Conservation (phyloP, 2,113 vertebrate species). For the Notiomystis cincta region DNA sequence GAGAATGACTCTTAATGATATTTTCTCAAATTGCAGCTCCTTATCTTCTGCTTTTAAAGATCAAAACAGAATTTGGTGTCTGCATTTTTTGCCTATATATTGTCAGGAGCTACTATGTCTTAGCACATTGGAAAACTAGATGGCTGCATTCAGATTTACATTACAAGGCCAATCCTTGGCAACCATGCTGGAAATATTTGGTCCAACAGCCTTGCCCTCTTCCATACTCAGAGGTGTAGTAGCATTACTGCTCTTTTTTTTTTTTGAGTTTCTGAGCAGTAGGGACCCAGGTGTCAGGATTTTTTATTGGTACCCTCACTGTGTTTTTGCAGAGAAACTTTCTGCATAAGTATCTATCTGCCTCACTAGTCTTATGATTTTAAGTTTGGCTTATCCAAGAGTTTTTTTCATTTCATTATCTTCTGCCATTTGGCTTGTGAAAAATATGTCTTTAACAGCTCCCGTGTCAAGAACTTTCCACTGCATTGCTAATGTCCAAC, state of each 20-base stretch:
- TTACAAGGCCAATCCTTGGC: not conserved
- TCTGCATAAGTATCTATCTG: not conserved
- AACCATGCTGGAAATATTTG: not conserved
- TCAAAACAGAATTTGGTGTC: not conserved
- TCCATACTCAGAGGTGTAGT: not conserved
- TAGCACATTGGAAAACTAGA: not conserved
- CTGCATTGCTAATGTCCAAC: not conserved
- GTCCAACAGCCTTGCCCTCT: not conserved
- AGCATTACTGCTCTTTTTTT: not conserved
- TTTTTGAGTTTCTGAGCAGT: not conserved
- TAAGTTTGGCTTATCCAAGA: not conserved
- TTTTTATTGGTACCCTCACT: not conserved
- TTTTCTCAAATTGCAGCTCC: not conserved
- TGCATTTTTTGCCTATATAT: not conserved
- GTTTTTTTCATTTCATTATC: slow-evolving; percentile 6
- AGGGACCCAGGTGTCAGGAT: not conserved
- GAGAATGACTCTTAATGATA: not conserved
- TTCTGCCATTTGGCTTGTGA: slow-evolving; percentile 54
- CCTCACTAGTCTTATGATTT: not conserved
- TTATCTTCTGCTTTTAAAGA: not conserved
- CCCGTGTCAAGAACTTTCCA: slow-evolving; percentile 49
- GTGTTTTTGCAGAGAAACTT: not conserved
- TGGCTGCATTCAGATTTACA: not conserved
- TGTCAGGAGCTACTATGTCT: not conserved
- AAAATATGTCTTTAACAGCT: slow-evolving; percentile 51